A percentile compares a stretch with the other conserved stretches of the same genome.
phyloP scores from a whole-genome alignment of 2,797 vertebrate genomes.

The Spondyliosoma cantharus region DNA sequence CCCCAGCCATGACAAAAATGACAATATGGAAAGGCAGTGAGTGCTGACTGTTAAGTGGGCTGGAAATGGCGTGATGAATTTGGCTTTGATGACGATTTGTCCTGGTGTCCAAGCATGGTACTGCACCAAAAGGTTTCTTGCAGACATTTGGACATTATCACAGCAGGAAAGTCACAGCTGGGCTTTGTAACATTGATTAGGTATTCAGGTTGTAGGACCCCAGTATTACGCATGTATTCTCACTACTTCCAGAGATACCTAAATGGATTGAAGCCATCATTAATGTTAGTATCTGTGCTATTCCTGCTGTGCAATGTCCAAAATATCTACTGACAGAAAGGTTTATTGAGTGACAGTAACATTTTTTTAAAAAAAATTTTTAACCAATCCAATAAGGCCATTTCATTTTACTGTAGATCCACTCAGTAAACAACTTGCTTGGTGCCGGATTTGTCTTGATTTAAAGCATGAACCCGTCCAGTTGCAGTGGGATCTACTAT shows the following conservation, averaged over 20 bases:
- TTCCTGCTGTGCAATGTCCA: not conserved
- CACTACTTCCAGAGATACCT: not conserved
- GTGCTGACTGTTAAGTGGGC: not conserved
- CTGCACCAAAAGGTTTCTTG: not conserved
- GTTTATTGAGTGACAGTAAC: not conserved
- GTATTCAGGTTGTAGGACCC: not conserved
- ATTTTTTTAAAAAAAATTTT: not conserved
- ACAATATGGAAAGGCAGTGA: constrained; percentile 2
- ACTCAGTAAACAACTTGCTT: not conserved
- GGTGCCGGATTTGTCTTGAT: not conserved
- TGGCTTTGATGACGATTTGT: not conserved
- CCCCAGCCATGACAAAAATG: constrained; percentile 18
- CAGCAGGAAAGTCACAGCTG: constrained; percentile 2
- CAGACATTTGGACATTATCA: not conserved
- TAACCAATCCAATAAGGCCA: not conserved
- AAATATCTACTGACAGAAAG: not conserved
- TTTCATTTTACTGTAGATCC: not conserved
- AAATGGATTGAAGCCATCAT: not conserved
- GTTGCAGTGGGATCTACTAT: not conserved
- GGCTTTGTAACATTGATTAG: not conserved
- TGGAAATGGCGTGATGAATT: not conserved
- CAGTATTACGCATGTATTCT: not conserved
- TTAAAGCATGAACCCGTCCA: not conserved
- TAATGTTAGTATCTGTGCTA: not conserved
- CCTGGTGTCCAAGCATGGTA: not conserved